These are phyloP conservation scores for Pyrocephalus nanus DNA, from an alignment of 2,797 vertebrate species.

Conservation along the genomic window DNA sequence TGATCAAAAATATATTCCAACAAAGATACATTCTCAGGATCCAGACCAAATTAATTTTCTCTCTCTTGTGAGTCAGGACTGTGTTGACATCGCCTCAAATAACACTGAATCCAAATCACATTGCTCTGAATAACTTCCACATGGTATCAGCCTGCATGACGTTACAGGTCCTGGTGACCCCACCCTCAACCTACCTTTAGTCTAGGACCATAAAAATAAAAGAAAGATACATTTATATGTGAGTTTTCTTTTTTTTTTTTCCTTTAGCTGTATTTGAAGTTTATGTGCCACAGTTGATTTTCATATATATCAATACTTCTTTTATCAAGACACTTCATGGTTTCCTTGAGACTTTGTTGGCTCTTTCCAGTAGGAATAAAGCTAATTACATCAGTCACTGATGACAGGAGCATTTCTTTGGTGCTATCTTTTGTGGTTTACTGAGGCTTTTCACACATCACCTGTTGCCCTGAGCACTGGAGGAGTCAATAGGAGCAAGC, in stretches of 20 bases:
- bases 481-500: not conserved
- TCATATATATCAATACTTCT: not conserved
- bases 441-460: not conserved
- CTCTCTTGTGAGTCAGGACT: not conserved
- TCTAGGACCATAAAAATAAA: not conserved
- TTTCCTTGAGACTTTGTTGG: not conserved
- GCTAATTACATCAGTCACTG: not conserved
- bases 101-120: conserved; percentile 4
- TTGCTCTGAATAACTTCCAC: conserved; percentile 2
- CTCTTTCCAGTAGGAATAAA: not conserved
- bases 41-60: not conserved
- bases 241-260: not conserved
- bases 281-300: not conserved
- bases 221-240: not conserved
- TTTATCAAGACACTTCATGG: not conserved
- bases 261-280: not conserved
- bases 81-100: not conserved
- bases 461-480: not conserved
- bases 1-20: not conserved
- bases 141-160: not conserved
- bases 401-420: not conserved
- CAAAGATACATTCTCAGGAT: not conserved
- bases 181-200: not conserved
- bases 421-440: not conserved
- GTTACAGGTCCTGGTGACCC: not conserved